Evolutionary conservation across 2,113 vertebrate species (phyloP), one percentile per base, ranked within the genome.

Genomic region (Semnopithecus entellus): DNA sequence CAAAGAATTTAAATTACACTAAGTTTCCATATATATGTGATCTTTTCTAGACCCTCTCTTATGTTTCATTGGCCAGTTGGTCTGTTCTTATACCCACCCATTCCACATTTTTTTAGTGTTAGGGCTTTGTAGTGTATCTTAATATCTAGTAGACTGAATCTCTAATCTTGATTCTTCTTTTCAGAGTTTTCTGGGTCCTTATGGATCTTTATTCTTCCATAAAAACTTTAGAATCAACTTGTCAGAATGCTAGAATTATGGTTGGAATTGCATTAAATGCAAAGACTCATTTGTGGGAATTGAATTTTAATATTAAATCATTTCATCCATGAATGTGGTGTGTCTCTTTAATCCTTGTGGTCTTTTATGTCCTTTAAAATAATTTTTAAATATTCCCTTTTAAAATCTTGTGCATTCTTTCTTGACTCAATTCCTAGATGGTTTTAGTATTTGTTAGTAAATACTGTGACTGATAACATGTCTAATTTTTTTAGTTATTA

Each of bases 261-360:
- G n/a, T 70, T 91, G 68, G 5, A 84, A 92, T 61, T 82, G 20
- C 76, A 59, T 89, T 91, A 83, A 87, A 91, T 76, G 43, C 76
- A 70, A 57, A 73, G 50, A 88, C 68, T 35, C 38, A 70, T 76
- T 82, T 50, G 61, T 61, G 48, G n/a, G 8, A 83, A 82, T 9
- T 92, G n/a, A 90, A 52, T 90, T n/a, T 66, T 91, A 52, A 70
- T 79, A 66, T 50, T 96, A 84, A 78, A n/a, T 79, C 57, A 81
- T 66, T 86, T 52, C 30, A 90, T 90, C 16, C 5, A 43, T 84
- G 32, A 79, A 50, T 81, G 66, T 40, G 12, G n/a, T 25, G 7
- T 45, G 8, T 55, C 81, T 89, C 32, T 85, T 90, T 64, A 82
- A 66, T 91, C n/a, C 66, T 2, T 64, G 43, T 61, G n/a, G 30